A percentile compares a stretch with the other conserved stretches of the same genome.
Evolutionary conservation across 2,113 vertebrate species (phyloP).

Genomic region (Todiramphus saurophagus): DNA sequence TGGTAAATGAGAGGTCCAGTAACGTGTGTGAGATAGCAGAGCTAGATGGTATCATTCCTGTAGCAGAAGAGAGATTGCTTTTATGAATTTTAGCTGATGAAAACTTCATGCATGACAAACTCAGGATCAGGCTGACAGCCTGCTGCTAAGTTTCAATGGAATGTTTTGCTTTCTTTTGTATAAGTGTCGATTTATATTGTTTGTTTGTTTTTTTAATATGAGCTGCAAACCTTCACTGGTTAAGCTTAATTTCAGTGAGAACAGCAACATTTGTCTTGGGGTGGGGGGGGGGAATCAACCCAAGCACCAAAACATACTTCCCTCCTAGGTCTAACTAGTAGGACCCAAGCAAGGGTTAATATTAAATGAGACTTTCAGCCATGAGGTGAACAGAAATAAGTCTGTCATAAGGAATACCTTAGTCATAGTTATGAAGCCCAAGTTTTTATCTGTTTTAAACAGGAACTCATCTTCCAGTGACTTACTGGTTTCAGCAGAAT

Average conservation of each 20-base stretch:
- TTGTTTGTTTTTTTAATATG: not conserved
- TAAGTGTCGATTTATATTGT: not conserved
- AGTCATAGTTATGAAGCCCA: not conserved
- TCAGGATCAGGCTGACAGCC: not conserved
- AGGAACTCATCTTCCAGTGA: not conserved
- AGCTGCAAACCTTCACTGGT: not conserved
- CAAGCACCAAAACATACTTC: too few relatives aligned
- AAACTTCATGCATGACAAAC: not conserved
- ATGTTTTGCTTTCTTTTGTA: not conserved
- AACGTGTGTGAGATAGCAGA: not conserved
- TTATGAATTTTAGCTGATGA: not conserved
- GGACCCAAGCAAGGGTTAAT: not conserved
- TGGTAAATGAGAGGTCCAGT: not conserved
- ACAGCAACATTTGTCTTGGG: not conserved
- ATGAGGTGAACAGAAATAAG: not conserved
- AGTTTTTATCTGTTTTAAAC: accelerated
- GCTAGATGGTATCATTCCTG: not conserved
- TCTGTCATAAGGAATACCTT: not conserved
- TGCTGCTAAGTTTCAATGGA: not conserved
- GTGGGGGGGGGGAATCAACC: not conserved
- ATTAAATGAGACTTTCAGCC: not conserved
- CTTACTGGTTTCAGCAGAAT: not conserved
- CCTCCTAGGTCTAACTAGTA: not conserved
- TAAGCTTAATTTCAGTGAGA: not conserved
- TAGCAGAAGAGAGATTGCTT: not conserved